Conservation (phyloP, 2,113 vertebrate genomes). For the Lynx canadensis region DNA sequence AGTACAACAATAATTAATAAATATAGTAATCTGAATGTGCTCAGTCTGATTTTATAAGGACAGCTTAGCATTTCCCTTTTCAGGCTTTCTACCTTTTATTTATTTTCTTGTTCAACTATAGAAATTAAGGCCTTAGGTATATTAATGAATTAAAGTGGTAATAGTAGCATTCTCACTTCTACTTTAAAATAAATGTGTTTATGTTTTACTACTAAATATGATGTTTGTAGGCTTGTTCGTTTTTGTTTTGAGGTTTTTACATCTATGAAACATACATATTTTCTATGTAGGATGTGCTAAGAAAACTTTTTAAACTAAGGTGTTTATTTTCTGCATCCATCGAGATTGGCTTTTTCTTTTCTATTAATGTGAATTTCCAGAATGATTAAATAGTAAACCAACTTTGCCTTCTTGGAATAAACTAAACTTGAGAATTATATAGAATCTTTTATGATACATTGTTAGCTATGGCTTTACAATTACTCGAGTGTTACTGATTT, state of each 20-base stretch:
- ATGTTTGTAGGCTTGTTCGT: not conserved
- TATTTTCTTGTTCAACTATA: not conserved
- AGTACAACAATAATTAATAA: not conserved
- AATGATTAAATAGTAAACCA: not conserved
- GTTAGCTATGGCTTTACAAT: not conserved
- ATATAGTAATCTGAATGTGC: not conserved
- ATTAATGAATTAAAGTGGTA: not conserved
- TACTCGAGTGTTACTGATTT: not conserved
- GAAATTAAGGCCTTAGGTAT: not conserved
- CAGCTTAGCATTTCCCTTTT: not conserved
- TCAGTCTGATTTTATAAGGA: not conserved
- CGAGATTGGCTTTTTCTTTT: not conserved
- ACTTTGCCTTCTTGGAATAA: not conserved
- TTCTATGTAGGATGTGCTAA: not conserved
- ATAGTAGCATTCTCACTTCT: not conserved
- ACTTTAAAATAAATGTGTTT: not conserved
- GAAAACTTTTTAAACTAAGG: not conserved
- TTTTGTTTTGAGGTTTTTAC: not conserved
- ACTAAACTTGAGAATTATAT: not conserved
- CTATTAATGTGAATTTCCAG: not conserved
- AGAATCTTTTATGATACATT: not conserved
- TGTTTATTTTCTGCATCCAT: not conserved
- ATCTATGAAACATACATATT: not conserved
- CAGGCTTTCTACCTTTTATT: not conserved
- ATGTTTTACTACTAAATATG: not conserved